Conservation (phyloP, 2,888 invertebrate species). For the Odontothrips loti region DNA sequence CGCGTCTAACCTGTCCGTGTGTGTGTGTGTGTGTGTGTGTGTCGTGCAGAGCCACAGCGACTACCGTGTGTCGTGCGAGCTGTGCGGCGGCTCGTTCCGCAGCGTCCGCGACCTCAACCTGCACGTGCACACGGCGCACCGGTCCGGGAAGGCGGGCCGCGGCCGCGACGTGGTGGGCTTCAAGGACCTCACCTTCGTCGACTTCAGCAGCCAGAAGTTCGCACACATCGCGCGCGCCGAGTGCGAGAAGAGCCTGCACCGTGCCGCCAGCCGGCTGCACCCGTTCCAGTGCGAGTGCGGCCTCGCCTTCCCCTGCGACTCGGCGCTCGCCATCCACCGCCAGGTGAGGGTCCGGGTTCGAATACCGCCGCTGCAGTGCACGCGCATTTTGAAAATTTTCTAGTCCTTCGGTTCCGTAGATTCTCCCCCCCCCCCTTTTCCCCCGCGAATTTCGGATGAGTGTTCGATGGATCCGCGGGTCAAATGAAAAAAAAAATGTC, state of each 20-base stretch:
- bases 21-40: constrained; percentile 27
- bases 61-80: constrained; percentile 63
- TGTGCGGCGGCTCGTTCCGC: constrained; percentile 69
- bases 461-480: no score
- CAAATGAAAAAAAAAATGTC: no score
- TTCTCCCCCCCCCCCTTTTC: no score
- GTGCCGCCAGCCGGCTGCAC: constrained; percentile 53
- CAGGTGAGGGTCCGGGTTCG: constrained; percentile 49
- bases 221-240: constrained; percentile 68
- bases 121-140: constrained; percentile 63
- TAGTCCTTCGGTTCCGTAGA: no score
- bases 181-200: constrained; percentile 69
- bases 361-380: not conserved
- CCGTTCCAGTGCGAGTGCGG: constrained; percentile 67
- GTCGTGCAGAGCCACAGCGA: constrained; percentile 63
- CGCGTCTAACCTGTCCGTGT: not conserved
- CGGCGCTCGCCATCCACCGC: constrained; percentile 64
- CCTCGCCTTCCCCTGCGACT: constrained; percentile 66
- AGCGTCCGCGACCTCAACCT: constrained; percentile 66
- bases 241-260: constrained; percentile 64
- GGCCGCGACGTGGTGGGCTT: constrained; percentile 54
- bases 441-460: no score
- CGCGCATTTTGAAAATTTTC: no score
- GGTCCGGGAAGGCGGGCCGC: not conserved
- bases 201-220: constrained; percentile 75